These are phyloP conservation scores for Corythornis madagascariensis DNA, from an alignment of 2,113 vertebrate species.

Conservation along the genomic window DNA sequence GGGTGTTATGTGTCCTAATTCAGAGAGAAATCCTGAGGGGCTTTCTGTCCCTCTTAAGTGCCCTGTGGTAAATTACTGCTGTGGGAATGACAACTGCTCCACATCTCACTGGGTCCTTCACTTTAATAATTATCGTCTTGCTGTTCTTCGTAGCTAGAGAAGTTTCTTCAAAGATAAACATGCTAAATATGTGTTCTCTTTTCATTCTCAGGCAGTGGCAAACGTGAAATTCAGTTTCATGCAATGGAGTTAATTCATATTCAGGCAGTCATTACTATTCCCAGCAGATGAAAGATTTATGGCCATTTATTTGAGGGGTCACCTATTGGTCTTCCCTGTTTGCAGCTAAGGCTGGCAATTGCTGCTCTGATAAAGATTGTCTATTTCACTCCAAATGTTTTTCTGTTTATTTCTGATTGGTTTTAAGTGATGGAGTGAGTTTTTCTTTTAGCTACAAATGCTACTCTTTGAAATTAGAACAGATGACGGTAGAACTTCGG, in stretches of 20 bases:
- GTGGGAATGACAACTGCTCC: neutral
- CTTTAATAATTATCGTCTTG: constrained; percentile 10
- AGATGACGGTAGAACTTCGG: neutral
- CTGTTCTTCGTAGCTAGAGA: neutral
- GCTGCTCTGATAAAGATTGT: neutral
- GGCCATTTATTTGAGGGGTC: neutral
- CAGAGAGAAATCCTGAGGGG: neutral
- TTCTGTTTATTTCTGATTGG: constrained; percentile 18
- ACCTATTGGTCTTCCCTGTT: neutral
- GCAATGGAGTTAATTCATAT: neutral
- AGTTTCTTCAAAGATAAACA: neutral
- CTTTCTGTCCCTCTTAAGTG: neutral
- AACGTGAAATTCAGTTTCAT: neutral
- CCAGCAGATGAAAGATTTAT: neutral
- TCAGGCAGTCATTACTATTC: neutral
- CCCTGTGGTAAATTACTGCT: neutral
- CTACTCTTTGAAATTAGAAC: constrained; percentile 1
- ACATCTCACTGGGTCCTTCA: neutral
- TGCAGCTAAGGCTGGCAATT: neutral
- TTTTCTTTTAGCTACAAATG: constrained; percentile 26
- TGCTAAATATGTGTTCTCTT: neutral
- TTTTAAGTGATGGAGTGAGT: neutral
- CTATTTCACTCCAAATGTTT: neutral
- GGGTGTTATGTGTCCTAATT: neutral
- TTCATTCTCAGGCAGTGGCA: neutral